Percentiles rank a stretch among this genome's conserved stretches.
phyloP scores from a whole-genome alignment of 2,797 vertebrate genomes.

The Ispidina picta region DNA sequence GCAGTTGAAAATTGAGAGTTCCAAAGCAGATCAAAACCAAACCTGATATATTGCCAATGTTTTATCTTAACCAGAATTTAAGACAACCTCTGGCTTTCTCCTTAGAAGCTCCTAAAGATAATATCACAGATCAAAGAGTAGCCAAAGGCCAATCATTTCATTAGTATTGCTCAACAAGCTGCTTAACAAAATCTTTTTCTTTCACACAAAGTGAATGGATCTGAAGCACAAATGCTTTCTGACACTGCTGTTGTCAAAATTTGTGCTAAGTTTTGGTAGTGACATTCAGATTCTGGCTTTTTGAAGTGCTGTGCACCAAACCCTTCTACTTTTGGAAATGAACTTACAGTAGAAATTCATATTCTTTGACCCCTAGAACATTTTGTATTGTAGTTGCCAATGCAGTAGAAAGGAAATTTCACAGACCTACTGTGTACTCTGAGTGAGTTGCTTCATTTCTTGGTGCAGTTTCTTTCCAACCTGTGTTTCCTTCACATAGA shows the following conservation, averaged over 20 bases:
- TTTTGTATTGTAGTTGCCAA: neutral
- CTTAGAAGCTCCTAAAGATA: conserved; percentile 2
- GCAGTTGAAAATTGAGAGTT: neutral
- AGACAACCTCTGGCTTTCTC: conserved; percentile 14
- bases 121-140: conserved; percentile 21
- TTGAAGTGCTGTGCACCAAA: neutral
- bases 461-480: neutral
- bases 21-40: neutral
- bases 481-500: neutral
- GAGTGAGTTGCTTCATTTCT: neutral
- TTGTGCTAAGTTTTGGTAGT: neutral
- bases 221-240: neutral
- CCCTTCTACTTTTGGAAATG: neutral
- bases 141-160: conserved; percentile 17
- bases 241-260: neutral
- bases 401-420: neutral
- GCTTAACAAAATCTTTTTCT: conserved; percentile 20
- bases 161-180: conserved; percentile 32
- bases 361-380: neutral
- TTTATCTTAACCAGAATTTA: neutral
- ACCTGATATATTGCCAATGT: neutral
- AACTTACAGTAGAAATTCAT: neutral
- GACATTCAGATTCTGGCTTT: neutral
- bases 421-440: neutral
- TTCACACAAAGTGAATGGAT: neutral